phyloP scores from a whole-genome alignment of 2,113 vertebrate genomes.

The Okapia johnstoni region DNA sequence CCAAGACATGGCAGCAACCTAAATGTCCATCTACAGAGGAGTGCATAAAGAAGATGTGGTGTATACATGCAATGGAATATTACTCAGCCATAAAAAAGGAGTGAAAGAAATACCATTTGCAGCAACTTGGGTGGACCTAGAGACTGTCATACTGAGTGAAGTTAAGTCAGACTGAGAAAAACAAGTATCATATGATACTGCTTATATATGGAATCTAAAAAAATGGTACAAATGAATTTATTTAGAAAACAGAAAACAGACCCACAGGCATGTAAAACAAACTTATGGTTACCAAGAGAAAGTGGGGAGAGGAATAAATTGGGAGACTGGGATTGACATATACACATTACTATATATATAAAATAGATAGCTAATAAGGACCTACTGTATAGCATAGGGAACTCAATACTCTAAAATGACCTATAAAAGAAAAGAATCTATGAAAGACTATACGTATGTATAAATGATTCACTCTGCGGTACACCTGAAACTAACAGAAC shows the following conservation, averaged over 20 bases:
- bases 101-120: background rate
- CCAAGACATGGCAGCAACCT: background rate
- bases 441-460: background rate
- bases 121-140: background rate
- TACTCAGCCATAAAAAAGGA: background rate
- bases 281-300: background rate
- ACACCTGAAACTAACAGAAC: background rate
- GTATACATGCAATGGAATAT: background rate
- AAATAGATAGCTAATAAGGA: background rate
- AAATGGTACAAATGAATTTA: background rate
- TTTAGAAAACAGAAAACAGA: background rate
- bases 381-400: background rate
- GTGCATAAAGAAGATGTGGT: background rate
- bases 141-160: background rate
- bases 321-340: background rate
- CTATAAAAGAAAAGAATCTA: background rate
- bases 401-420: background rate
- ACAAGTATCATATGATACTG: background rate
- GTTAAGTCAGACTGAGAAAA: background rate
- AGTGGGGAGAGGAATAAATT: background rate
- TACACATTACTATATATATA: background rate
- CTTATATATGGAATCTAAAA: background rate
- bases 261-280: background rate
- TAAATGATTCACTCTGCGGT: background rate
- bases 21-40: background rate